These are phyloP conservation scores for Candidula unifasciata DNA, from an alignment of 2,888 invertebrate genomes.

Conservation along the genomic window DNA sequence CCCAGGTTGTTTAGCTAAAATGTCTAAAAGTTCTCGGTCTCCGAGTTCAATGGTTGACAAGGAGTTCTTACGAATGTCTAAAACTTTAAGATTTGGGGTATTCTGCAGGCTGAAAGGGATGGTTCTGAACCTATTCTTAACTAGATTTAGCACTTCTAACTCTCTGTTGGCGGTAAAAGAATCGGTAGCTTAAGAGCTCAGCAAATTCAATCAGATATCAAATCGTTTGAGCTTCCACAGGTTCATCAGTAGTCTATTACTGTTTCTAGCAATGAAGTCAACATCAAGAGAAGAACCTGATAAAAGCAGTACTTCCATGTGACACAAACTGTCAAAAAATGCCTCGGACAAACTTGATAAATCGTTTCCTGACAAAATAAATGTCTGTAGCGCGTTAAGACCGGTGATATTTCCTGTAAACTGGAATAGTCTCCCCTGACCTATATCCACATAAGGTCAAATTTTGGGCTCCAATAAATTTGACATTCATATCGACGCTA, in stretches of 20 bases:
- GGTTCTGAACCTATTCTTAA: constrained; percentile 5
- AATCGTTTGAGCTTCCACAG: neutral
- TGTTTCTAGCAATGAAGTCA: neutral
- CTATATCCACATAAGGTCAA: neutral
- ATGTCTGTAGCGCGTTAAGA: neutral
- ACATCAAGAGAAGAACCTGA: neutral
- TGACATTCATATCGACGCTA: neutral
- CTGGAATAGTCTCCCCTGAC: neutral
- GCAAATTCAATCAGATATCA: neutral
- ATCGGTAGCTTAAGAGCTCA: neutral
- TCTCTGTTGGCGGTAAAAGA: neutral
- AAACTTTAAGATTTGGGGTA: neutral
- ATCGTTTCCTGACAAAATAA: neutral
- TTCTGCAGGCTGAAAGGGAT: neutral
- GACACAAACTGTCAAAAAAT: neutral
- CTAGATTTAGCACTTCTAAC: neutral
- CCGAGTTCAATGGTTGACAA: neutral
- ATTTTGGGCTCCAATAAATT: neutral
- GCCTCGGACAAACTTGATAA: neutral
- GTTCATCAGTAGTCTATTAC: neutral
- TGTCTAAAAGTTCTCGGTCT: neutral
- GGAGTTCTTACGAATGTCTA: neutral
- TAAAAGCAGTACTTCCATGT: neutral
- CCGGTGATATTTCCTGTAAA: constrained; percentile 19
- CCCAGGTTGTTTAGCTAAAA: neutral